Evolutionary conservation across 2,797 vertebrate genomes (phyloP), one percentile per base, ranked within the genome.

Genomic region (Acipenser ruthenus): DNA sequence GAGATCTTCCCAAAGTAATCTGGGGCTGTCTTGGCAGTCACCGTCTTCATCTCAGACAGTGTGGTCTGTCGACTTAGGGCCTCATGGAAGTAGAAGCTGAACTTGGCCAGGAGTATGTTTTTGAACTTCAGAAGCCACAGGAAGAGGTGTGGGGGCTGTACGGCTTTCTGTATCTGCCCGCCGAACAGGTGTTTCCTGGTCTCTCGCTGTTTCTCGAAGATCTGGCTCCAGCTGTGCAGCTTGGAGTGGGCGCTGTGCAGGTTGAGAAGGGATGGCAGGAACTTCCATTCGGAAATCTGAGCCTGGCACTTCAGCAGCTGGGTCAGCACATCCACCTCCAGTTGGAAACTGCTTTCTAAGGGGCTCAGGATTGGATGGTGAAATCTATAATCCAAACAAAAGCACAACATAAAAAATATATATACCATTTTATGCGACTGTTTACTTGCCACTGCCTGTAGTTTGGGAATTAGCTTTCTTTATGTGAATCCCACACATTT

Each of bases 61-160:
- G 88, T 88, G 0, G 95, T 93, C 80, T 99, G 97, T 4, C 95
- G 91, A 79, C 93, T 95, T 65, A 99, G 87, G 0, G 95, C 91
- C 73, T 99, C 97, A 0, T 99, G 95, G 78, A 99, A 99, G 74
- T 99, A 99, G 86, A 99, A 96, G 79, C 92, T 97, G 78, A 98
- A 99, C 82, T 99, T 99, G 77, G 95, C 95, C 65, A 99, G 89
- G 2, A 99, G 92, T 63, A 82, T 79, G 15, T 86, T 93, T 75
- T 97, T 95, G 77, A 98, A 93, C 71, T 93, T 94, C 85, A 95
- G 88, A 64, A 99, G 84, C 97, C 97, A 99, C 10, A 88, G 72
- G 76, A 95, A 98, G 10, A 99, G 93, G 80, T 99, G 94, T 0
- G 97, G 97, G 3, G 95, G 94, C 74, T 95, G 94, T 49, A 92